Evolutionary conservation across 2,888 invertebrate species (phyloP).

Genomic region (Strigamia crassipes): DNA sequence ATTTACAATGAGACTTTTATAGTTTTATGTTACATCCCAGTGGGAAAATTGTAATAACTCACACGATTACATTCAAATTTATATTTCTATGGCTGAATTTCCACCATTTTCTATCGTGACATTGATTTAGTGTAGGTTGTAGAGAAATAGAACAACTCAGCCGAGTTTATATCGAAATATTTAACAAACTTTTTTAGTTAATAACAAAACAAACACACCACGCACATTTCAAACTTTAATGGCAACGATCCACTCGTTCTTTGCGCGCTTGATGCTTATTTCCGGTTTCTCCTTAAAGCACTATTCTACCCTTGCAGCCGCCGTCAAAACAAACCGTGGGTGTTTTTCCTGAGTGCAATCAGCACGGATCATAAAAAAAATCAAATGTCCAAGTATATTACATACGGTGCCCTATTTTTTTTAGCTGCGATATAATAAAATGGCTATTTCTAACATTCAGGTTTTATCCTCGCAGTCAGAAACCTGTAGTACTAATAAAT

Average conservation of each 20-base stretch:
- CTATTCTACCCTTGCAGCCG: not conserved
- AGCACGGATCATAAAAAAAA: not conserved
- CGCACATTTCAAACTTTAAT: conserved; percentile 9
- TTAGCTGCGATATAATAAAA: not conserved
- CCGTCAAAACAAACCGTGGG: conserved; percentile 6
- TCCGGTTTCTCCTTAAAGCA: conserved; percentile 6
- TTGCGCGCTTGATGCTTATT: conserved; percentile 3
- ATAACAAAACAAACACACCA: not conserved
- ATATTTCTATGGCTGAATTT: not conserved
- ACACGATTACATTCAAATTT: not conserved
- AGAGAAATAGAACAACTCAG: too few species aligned
- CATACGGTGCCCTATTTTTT: not conserved
- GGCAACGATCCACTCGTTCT: not conserved
- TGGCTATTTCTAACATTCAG: not conserved
- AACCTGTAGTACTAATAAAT: not conserved
- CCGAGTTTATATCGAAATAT: too few species aligned
- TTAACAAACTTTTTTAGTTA: not conserved
- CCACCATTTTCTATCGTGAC: not conserved
- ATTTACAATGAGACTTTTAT: not conserved
- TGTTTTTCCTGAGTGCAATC: conserved; percentile 27
- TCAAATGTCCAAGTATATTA: not conserved
- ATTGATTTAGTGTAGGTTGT: too few species aligned
- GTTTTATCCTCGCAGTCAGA: not conserved
- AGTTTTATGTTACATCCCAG: not conserved
- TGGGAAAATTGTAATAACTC: not conserved